These are phyloP conservation scores for Myzus persicae DNA, from an alignment of 1,140 invertebrate species.

Conservation along the genomic window DNA sequence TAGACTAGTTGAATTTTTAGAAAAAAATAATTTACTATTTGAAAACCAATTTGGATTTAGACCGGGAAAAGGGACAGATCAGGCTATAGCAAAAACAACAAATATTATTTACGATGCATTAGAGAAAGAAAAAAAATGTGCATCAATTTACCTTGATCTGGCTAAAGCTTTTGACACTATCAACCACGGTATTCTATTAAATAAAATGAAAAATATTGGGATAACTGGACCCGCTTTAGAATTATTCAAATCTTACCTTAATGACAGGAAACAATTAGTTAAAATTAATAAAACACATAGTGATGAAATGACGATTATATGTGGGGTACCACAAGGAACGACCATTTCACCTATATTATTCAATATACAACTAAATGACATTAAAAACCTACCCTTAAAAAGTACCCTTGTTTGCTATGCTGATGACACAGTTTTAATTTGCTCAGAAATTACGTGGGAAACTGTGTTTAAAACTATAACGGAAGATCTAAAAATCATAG, in stretches of 20 bases:
- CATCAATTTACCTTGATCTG: constrained; percentile 54
- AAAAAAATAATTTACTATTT: constrained; percentile 36
- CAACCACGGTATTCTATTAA: constrained; percentile 50
- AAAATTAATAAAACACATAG: constrained; percentile 14
- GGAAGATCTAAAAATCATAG: not conserved
- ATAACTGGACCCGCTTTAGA: not conserved
- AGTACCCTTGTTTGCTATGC: not conserved
- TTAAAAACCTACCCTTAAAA: constrained; percentile 9
- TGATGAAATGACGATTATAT: not conserved
- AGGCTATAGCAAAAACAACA: constrained; percentile 15
- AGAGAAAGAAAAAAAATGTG: not conserved
- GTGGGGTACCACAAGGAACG: not conserved
- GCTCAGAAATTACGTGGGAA: not conserved
- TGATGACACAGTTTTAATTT: not conserved
- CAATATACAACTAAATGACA: too few species aligned
- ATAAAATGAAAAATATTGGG: constrained; percentile 43
- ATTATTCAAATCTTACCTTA: constrained; percentile 52
- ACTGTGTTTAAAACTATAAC: not conserved
- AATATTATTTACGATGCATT: not conserved
- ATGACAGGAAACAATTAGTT: constrained; percentile 40
- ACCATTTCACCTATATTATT: too few species aligned
- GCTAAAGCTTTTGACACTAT: constrained; percentile 58
- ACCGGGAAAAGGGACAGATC: constrained; percentile 24
- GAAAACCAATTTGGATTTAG: constrained; percentile 57
- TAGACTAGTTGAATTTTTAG: constrained; percentile 43